Conservation (phyloP, 2,888 invertebrate species). For the Tinea semifulvella region DNA sequence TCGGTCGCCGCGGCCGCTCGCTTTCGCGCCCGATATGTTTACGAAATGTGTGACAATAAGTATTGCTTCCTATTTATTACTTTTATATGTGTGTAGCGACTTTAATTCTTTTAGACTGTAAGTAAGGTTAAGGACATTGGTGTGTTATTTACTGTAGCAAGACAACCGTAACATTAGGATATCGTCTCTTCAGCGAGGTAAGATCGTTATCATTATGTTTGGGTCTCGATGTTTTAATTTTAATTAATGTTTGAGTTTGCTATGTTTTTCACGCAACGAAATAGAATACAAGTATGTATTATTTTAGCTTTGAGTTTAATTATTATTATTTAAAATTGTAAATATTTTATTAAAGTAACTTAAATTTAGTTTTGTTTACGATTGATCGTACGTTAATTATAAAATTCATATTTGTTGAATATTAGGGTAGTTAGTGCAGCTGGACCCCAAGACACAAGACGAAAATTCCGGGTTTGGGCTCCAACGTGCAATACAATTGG, state of each 20-base stretch:
- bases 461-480: too few relatives aligned
- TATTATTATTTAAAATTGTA: not conserved
- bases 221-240: conserved; percentile 7
- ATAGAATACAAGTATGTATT: not conserved
- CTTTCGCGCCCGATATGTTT: conserved; percentile 31
- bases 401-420: too few relatives aligned
- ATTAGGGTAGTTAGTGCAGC: too few relatives aligned
- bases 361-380: not conserved
- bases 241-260: conserved; percentile 7
- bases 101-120: conserved; percentile 12
- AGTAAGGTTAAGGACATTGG: conserved; percentile 8
- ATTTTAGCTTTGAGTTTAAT: not conserved
- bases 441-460: too few relatives aligned
- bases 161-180: conserved; percentile 2
- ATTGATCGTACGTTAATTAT: too few relatives aligned
- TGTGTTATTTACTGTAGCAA: not conserved
- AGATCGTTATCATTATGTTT: conserved; percentile 12
- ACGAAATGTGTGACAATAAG: conserved; percentile 66
- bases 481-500: too few relatives aligned
- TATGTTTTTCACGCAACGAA: not conserved
- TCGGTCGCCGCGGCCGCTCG: conserved; percentile 39
- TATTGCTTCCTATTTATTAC: conserved; percentile 58
- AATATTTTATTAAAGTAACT: not conserved
- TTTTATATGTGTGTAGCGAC: conserved; percentile 2
- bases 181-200: conserved; percentile 10